Evolutionary conservation across 2,888 invertebrate genomes (phyloP).

Genomic region (Cataglyphis rosenhaueri): DNA sequence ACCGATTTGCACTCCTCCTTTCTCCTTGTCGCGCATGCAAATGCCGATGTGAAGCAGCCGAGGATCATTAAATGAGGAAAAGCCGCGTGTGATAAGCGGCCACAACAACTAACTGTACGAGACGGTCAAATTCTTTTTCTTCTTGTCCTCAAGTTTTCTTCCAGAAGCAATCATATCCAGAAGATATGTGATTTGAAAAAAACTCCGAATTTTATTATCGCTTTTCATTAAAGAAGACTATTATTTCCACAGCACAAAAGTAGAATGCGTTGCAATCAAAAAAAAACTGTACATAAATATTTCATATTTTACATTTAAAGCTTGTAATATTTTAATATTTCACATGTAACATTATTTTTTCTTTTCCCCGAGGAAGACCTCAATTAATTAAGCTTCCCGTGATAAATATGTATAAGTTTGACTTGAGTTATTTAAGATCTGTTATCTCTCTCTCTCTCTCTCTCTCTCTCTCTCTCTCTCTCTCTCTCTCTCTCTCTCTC

Average conservation of each 20-base stretch:
- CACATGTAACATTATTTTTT: background rate
- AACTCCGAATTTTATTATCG: background rate
- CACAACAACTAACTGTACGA: background rate
- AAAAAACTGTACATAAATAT: background rate
- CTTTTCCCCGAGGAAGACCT: background rate
- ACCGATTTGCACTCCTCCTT: background rate
- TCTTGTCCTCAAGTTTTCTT: background rate
- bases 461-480: background rate
- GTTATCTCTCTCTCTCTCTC: background rate
- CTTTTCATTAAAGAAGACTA: background rate
- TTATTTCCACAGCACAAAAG: background rate
- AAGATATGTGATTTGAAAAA: background rate
- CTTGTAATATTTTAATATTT: background rate
- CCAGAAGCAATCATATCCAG: background rate
- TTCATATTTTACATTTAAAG: background rate
- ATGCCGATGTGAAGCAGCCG: slow-evolving; percentile 21
- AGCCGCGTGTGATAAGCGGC: slow-evolving; percentile 19
- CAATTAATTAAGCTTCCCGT: slow-evolving; percentile 3
- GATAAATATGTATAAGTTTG: slow-evolving; percentile 36
- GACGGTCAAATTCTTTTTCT: background rate
- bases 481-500: background rate
- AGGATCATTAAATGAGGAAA: slow-evolving; percentile 40
- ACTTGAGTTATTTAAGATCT: slow-evolving; percentile 32
- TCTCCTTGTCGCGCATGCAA: slow-evolving; percentile 36
- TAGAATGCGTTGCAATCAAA: background rate